Evolutionary conservation across 2,888 invertebrate species (phyloP).

Genomic region (Ophioninae sp.): DNA sequence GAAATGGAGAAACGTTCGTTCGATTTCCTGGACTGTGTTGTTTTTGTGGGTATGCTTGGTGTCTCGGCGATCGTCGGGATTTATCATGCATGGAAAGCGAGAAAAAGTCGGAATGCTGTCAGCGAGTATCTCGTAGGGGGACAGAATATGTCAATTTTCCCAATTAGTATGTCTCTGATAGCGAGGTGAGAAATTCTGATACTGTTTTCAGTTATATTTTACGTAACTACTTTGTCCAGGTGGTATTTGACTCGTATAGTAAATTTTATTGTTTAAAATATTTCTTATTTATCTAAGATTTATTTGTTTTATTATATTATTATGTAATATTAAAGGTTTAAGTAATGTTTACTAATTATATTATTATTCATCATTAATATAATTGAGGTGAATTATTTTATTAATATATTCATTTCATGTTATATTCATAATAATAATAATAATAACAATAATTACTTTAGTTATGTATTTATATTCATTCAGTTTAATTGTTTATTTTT

Average conservation of each 20-base stretch:
- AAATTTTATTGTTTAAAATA: neutral
- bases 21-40: conserved; percentile 85
- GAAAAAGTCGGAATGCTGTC: conserved; percentile 86
- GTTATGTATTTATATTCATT: no score
- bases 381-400: no score
- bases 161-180: conserved; percentile 89
- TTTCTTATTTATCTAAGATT: no score
- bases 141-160: conserved; percentile 89
- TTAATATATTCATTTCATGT: no score
- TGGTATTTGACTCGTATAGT: neutral
- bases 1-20: conserved; percentile 78
- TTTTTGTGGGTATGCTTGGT: conserved; percentile 86
- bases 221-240: neutral
- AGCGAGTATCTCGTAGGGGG: conserved; percentile 89
- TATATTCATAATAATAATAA: no score
- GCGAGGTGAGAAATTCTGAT: conserved; percentile 84
- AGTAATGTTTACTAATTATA: no score
- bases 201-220: neutral
- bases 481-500: no score
- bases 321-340: no score
- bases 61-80: conserved; percentile 86
- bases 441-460: no score
- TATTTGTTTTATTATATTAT: no score
- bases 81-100: conserved; percentile 87
- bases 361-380: no score